phyloP scores from a whole-genome alignment of 2,888 invertebrate species.

The Pandemis heparana region DNA sequence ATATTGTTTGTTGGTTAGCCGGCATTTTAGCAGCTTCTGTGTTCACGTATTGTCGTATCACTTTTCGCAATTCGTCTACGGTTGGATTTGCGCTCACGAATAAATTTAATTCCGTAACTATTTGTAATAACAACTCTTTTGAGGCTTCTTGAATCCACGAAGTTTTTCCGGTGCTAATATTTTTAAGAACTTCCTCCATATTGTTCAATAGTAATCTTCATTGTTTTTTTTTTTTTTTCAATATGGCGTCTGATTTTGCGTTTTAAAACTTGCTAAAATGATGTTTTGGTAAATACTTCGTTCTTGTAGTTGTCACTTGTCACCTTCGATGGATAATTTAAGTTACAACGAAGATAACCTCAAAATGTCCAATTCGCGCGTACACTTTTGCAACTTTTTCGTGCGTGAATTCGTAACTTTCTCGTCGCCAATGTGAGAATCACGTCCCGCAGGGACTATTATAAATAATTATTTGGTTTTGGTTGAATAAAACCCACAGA shows the following conservation, averaged over 20 bases:
- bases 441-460: no score
- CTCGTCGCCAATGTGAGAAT: constrained; percentile 1
- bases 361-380: not conserved
- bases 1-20: not conserved
- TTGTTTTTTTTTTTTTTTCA: not conserved
- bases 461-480: no score
- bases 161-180: no score
- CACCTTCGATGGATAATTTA: not conserved
- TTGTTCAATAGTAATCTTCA: no score
- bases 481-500: no score
- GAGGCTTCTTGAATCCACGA: no score
- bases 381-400: not conserved
- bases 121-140: no score
- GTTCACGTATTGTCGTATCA: not conserved
- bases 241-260: not conserved
- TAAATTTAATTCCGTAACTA: no score
- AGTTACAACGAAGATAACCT: not conserved
- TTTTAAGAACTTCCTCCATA: no score
- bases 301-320: not conserved
- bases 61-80: not conserved
- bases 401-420: not conserved
- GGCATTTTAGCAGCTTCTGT: not conserved
- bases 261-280: not conserved
- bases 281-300: not conserved
- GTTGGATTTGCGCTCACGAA: not conserved